Evolutionary conservation across 2,888 invertebrate genomes (phyloP), one percentile per base, ranked within the genome.

Genomic region (Petrolisthes cinctipes): DNA sequence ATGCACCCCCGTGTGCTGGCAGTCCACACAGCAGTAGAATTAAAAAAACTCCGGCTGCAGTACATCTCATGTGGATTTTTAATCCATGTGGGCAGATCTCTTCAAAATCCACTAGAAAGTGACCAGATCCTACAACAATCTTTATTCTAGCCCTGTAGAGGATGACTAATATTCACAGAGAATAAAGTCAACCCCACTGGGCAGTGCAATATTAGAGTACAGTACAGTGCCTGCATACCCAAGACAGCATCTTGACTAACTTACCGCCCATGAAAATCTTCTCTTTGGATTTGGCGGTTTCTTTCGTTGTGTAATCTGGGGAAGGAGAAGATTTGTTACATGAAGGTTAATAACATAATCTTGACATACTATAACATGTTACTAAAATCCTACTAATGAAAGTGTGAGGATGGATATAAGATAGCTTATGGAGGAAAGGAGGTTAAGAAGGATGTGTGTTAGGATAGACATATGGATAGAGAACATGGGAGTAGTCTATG

Each of bases 181-280:
- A 37, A 37, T 37, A 37, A 37, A 37, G 37, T 37, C 37, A 37
- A 2, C 37, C 37, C 2, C 2, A 37, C 37, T 37, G 37, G 37
- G 37, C 37, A 37, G 37, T 37, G 37, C 37, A 37, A 37, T 3
- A 75, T 37, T 17, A 11, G n/a, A 17, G 51, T 23, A 53, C 17
- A 11, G 53, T 14, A 79, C 51, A 79, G 80, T 57, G 4, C 14
- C 20, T 56, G 53, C 54, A 80, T 53, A 11, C 20, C 11, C 6
- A 85, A 9, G 14, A 61, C 23, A 83, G 53, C 53, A n/a, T 61
- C 53, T 57, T 37, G 9, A 68, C 53, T 51, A 75, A 88, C 87
- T 79, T 88, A 88, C 87, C 82, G 83, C 84, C 87, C 87, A 88
- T 51, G 81, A 71, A 88, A 88, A 88, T n/a, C 83, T 84, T 81